Evolutionary conservation across 2,888 invertebrate genomes (phyloP), one percentile per base, ranked within the genome.

Genomic region (Protonemura montana): DNA sequence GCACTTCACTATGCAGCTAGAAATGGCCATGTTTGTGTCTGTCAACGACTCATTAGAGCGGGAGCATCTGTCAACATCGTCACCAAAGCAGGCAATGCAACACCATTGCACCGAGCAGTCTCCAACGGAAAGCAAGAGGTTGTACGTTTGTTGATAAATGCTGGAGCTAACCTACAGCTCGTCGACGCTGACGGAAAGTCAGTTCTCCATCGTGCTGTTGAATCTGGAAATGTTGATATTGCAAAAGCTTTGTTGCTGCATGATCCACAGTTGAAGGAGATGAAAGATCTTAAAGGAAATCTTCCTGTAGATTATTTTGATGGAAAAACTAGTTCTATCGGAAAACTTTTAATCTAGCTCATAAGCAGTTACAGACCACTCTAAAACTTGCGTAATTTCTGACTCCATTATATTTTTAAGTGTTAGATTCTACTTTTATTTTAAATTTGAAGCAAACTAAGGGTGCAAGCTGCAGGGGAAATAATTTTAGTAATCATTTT

Each of bases 1-100:
- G 96, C 98, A 10, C 92, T 98, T 89, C 98, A 98, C 91, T 98
- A 98, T 93, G 97, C 98, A 5, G 95, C 97, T 82, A 93, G 98
- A 82, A 95, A 94, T 92, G 97, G 97, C 13, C 94, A 96, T 90
- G 90, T 93, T 21, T 92, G 94, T 83, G 93, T 96, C 86, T 97
- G 97, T 90, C 92, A 93, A 89, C 90, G 94, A 85, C 92, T 98
- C 85, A 89, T 98, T 81, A 90, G 93, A 87, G 92, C 94, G 89
- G 95, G 96, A 30, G 97, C 97, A 13, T 91, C 94, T 89, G 93
- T 96, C 30, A 94, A 98, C 92, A 94, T 94, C 59, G 91, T 92
- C 86, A 98, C 98, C 10, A 94, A 94, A 89, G 95, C 95, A 88
- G 97, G 97, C 0, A 91, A 91, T 88, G 96, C 96, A 27, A 97